A percentile compares a stretch with the other conserved stretches of the same genome.
Conservation (phyloP, 2,888 invertebrate species). For the Drepanosiphum platanoidis region DNA sequence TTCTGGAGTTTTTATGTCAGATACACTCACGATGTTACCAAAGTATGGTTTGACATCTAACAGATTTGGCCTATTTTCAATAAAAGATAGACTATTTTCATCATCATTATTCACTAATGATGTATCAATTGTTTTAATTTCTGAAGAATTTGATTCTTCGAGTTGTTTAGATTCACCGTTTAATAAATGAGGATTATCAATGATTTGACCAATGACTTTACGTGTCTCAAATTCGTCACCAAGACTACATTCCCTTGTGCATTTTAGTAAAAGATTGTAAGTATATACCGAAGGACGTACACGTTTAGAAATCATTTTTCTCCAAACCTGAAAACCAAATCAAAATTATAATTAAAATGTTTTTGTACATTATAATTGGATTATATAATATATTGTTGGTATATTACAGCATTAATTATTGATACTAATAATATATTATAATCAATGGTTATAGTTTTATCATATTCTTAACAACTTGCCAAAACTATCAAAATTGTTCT, state of each 20-base stretch:
- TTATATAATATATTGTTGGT: too few relatives aligned
- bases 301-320: conserved; percentile 76
- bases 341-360: too few relatives aligned
- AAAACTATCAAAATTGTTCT: too few relatives aligned
- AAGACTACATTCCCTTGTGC: conserved; percentile 83
- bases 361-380: too few relatives aligned
- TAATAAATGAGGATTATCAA: conserved; percentile 48
- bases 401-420: too few relatives aligned
- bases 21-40: conserved; percentile 71
- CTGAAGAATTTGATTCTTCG: conserved; percentile 21
- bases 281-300: conserved; percentile 78
- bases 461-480: too few relatives aligned
- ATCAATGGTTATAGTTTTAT: too few relatives aligned
- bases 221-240: conserved; percentile 74
- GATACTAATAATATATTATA: too few relatives aligned
- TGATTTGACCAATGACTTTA: conserved; percentile 68
- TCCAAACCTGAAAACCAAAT: conserved; percentile 75
- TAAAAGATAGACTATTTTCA: conserved; percentile 20
- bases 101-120: conserved; percentile 7
- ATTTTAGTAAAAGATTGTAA: conserved; percentile 84
- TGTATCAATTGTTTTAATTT: conserved; percentile 3
- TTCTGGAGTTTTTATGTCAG: conserved; percentile 71
- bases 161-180: not conserved
- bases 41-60: conserved; percentile 73
- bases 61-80: conserved; percentile 73